Evolutionary conservation across 2,113 vertebrate species (phyloP), one percentile per base, ranked within the genome.

Genomic region (Micromys minutus): DNA sequence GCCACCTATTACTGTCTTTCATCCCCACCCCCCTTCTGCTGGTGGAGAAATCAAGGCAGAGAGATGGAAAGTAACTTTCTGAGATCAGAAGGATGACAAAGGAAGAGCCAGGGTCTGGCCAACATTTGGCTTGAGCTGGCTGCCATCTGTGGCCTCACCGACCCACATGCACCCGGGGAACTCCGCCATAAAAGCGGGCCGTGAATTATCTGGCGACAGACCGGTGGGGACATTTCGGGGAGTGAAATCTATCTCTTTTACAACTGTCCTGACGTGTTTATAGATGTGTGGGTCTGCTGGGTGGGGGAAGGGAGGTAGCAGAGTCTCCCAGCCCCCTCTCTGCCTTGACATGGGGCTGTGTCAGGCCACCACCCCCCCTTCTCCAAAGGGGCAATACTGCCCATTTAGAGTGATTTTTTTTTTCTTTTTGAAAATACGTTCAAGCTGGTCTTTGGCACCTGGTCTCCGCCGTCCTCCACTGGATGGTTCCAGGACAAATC

Each of bases 161-260:
- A 29, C 15, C 75, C 55, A 67, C 42, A 0, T 3, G 16, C 19
- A 36, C 47, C 55, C 26, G 0, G 17, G 85, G 63, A 94, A 83
- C 61, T 22, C 4, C 0, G n/a, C 74, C 79, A 3, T 71, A 79
- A 93, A 89, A 90, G 71, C 65, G 5, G 7, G 80, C 8, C 34
- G 0, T 96, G 95, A 96, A 94, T 96, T 55, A 96, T 84, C 87
- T 36, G 88, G 81, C 45, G 90, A 92, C 96, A 90, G 94, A 80
- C 57, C 5, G 3, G 77, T 3, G 42, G 57, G 93, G 87, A 67
- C 69, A 69, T 74, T 26, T 50, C 4, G 22, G 90, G 71, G 77
- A 50, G 65, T 42, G 77, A 89, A 92, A 96, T 96, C 96, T 90
- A 96, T 96, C 97, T 94, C 97, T 93, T 96, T 97, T 95, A 97